Percentiles rank a stretch among this genome's conserved stretches.
Conservation (phyloP, 2,113 vertebrate genomes). For the Platycercus adscitus region DNA sequence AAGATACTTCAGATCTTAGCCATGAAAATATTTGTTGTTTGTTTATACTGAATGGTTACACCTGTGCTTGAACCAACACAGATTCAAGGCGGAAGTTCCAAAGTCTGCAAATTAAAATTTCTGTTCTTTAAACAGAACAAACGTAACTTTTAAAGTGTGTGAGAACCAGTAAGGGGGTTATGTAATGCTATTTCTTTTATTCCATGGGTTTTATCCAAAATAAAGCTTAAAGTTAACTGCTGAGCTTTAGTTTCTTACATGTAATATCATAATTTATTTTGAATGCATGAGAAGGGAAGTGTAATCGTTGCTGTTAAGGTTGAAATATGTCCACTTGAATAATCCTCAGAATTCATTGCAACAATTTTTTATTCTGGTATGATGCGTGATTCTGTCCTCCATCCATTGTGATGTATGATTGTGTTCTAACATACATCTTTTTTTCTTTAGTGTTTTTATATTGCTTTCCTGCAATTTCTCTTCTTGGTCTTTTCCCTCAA, state of each 20-base stretch:
- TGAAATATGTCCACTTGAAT: background rate
- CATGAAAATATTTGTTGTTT: background rate
- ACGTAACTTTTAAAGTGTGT: background rate
- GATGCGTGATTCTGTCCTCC: background rate
- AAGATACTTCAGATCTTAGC: background rate
- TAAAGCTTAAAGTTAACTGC: background rate
- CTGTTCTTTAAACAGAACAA: background rate
- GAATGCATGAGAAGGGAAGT: background rate
- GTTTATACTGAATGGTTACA: background rate
- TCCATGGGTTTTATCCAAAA: background rate
- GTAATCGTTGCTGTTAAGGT: background rate
- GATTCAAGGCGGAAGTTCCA: background rate
- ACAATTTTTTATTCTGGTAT: background rate
- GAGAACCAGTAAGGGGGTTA: background rate
- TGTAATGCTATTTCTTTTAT: background rate
- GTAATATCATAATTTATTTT: background rate
- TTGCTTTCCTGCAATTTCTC: constrained; percentile 93
- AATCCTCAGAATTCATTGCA: background rate
- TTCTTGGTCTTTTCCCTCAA: constrained; percentile 96
- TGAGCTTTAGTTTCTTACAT: background rate
- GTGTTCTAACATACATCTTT: background rate
- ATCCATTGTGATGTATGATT: background rate
- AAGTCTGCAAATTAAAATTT: background rate
- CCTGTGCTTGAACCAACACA: background rate
- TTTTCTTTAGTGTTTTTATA: constrained; percentile 85